Evolutionary conservation across 2,888 invertebrate species (phyloP), one percentile per base, ranked within the genome.

Genomic region (Artemia sinica): DNA sequence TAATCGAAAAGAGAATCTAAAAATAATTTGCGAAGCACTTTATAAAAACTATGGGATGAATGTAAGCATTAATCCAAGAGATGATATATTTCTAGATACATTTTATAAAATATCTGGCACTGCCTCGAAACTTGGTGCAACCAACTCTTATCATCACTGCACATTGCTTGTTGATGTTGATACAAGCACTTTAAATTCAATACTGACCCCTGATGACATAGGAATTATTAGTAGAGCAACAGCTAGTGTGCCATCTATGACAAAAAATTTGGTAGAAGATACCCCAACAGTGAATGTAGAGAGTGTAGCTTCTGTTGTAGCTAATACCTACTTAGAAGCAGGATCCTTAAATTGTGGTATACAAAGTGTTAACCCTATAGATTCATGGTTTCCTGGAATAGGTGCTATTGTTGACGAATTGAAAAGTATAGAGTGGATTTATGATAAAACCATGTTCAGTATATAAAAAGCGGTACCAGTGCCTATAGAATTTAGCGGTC

Each of bases 111-210:
- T 97, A 74, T 96, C 96, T 74, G 97, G 95, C 73, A 94, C 94
- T 67, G 95, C 97, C 67, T 88, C 95, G 1, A 93, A 93, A 80
- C 81, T 96, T 70, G 91, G 91, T 71, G 83, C 86, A 73, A 83
- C 86, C 11, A 87, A 87, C 75, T 89, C 91, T n/a, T 98, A 97
- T 81, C 97, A 98, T 78, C 97, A 97, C 79, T 94, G 94, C 79
- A 97, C 97, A 6, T 83, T 98, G 73, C 82, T 96, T 77, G 88
- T 95, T 71, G 85, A 89, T 75, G 88, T 88, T 72, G 86, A 92
- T 77, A 88, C 89, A 79, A 78, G 83, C 72, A 83, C 85, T 77
- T 81, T 91, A 76, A 84, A 84, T 74, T 82, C 84, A 74, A 83
- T 87, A 70, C 82, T 91, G 71, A 83, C 84, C 71, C 87, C 85